These are phyloP conservation scores for Todus mexicanus DNA, from an alignment of 2,797 vertebrate species.

Conservation along the genomic window DNA sequence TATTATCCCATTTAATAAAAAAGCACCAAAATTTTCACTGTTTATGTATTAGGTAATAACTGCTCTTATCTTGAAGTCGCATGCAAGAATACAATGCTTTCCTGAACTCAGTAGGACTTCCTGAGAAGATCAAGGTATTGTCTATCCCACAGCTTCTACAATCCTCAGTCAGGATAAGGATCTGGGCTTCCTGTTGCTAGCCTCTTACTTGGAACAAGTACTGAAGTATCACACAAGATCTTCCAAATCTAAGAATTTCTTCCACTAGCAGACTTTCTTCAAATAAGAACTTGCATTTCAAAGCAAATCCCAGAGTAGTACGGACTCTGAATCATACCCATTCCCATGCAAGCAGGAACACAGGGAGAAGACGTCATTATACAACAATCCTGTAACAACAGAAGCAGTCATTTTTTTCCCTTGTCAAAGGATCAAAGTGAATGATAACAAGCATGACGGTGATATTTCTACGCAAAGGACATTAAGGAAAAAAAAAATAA, in stretches of 20 bases:
- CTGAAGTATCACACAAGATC: background rate
- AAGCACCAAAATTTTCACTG: background rate
- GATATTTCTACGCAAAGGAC: background rate
- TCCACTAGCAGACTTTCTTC: background rate
- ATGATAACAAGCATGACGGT: background rate
- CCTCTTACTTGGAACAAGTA: background rate
- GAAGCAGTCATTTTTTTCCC: background rate
- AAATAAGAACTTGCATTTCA: background rate
- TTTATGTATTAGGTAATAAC: background rate
- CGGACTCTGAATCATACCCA: background rate
- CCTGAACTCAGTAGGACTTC: conserved; percentile 3
- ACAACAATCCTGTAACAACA: background rate
- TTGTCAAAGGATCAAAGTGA: background rate
- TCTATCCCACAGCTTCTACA: background rate
- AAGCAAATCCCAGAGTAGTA: background rate
- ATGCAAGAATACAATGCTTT: background rate
- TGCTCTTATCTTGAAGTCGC: background rate
- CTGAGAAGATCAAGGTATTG: background rate
- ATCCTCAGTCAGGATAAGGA: background rate
- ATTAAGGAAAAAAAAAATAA: background rate
- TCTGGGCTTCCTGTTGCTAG: background rate
- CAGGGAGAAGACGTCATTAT: accelerated
- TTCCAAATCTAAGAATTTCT: background rate
- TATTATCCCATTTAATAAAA: background rate
- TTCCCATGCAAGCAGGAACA: background rate